phyloP scores from a whole-genome alignment of 2,888 invertebrate genomes.

The Hetaerina titia region DNA sequence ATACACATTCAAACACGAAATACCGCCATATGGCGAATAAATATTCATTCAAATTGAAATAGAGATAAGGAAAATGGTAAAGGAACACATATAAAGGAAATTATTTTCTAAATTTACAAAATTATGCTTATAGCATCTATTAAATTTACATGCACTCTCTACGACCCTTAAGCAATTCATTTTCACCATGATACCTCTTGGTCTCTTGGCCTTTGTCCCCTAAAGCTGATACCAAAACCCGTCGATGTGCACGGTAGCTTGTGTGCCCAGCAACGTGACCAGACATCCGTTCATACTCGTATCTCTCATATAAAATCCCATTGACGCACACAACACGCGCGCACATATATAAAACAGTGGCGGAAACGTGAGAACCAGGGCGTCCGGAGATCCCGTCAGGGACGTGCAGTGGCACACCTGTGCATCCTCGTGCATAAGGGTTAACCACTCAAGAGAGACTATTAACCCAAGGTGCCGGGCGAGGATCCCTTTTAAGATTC shows the following conservation, averaged over 20 bases:
- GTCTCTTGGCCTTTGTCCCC: neutral
- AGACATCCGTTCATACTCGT: neutral
- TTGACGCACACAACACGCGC: neutral
- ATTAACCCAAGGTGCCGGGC: neutral
- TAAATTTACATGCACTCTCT: neutral
- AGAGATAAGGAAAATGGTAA: no score
- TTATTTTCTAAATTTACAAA: no score
- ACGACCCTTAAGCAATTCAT: neutral
- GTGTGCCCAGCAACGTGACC: neutral
- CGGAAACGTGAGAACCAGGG: neutral
- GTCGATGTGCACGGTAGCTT: neutral
- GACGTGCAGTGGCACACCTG: neutral
- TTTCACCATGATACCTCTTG: neutral
- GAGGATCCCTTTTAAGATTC: no score
- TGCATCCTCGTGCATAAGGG: neutral
- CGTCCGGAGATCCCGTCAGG: neutral
- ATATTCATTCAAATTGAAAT: no score
- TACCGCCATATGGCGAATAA: no score
- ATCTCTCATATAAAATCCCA: neutral
- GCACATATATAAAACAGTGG: neutral
- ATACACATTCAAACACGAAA: no score
- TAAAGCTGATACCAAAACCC: neutral
- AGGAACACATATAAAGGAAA: no score
- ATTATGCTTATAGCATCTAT: no score
- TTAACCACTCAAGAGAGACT: neutral